phyloP scores from a whole-genome alignment of 2,113 vertebrate genomes.

The Stercorarius parasiticus region DNA sequence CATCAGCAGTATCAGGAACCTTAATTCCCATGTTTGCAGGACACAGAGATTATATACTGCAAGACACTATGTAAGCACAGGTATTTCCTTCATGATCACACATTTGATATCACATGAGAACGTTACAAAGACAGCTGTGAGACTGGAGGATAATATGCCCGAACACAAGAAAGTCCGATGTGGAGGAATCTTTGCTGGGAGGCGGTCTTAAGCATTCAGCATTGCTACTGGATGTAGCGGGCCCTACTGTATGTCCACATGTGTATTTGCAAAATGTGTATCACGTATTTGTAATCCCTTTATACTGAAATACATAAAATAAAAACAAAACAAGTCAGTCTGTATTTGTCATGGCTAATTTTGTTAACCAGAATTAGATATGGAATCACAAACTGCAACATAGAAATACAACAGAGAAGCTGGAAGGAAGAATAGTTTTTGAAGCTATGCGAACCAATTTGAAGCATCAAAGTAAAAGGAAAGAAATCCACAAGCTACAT shows the following conservation, averaged over 20 bases:
- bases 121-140: not conserved
- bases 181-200: not conserved
- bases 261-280: not conserved
- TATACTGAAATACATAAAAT: not conserved
- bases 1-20: not conserved
- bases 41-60: not conserved
- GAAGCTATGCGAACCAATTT: not conserved
- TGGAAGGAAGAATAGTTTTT: not conserved
- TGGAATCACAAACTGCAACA: not conserved
- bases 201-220: not conserved
- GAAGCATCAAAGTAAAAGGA: not conserved
- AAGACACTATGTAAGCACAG: not conserved
- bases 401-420: not conserved
- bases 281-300: not conserved
- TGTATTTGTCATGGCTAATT: not conserved
- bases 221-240: not conserved
- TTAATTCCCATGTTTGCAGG: not conserved
- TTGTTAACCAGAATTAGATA: not conserved
- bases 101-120: not conserved
- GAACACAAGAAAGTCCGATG: not conserved
- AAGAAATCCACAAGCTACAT: not conserved
- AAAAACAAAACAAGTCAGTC: not conserved
- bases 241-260: accelerated
- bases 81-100: not conserved
- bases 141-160: not conserved